Evolutionary conservation across 2,113 vertebrate genomes (phyloP).

Genomic region (Aegotheles bennettii): DNA sequence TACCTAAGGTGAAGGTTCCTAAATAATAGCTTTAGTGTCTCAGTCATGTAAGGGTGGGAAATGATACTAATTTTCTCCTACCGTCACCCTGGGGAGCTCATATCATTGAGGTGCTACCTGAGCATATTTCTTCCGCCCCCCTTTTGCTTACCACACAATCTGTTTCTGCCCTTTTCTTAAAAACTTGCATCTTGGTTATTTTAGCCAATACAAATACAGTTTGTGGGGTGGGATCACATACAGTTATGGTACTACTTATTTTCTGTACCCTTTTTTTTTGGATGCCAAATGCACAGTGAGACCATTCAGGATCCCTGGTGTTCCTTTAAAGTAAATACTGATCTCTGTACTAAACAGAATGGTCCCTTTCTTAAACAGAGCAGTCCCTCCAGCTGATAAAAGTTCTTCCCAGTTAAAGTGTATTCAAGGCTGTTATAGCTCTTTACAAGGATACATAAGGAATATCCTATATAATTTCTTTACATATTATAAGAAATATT

Average conservation of each 20-base stretch:
- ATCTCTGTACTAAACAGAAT: neutral
- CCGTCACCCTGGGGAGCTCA: neutral
- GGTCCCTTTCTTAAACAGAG: neutral
- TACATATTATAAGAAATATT: neutral
- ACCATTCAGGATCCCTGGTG: neutral
- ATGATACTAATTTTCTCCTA: neutral
- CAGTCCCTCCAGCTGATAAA: neutral
- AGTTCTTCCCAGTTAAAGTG: neutral
- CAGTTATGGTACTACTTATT: neutral
- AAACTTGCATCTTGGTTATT: neutral
- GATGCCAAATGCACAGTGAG: neutral
- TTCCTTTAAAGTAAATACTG: neutral
- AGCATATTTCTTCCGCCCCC: neutral
- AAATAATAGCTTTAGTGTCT: neutral
- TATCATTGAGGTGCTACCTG: neutral
- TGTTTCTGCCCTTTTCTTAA: neutral
- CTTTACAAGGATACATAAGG: neutral
- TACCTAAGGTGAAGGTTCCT: neutral
- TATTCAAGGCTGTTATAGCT: neutral
- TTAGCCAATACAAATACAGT: neutral
- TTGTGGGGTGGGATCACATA: neutral
- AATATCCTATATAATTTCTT: neutral
- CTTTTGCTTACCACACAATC: neutral
- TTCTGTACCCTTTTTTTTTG: neutral
- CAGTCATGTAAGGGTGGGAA: neutral